Evolutionary conservation across 2,888 invertebrate species (phyloP), one percentile per base, ranked within the genome.

Genomic region (Macropis europaea): DNA sequence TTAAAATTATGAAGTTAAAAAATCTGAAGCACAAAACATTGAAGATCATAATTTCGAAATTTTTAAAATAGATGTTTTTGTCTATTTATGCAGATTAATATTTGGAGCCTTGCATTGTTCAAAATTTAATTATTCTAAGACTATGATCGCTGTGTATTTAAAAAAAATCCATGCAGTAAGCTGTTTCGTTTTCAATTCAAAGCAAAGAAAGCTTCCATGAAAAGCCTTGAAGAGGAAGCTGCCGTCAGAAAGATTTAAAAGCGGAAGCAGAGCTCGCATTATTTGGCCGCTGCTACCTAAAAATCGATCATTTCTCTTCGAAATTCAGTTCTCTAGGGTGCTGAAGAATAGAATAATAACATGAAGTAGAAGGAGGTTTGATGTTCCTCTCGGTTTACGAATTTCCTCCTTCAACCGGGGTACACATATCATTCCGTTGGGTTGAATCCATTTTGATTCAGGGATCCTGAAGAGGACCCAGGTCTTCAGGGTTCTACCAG

Each of bases 241-340:
- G 43, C 24, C 13, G 26, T 28, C 5, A 9, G 22, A 38, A 57
- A 36, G 56, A 43, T 13, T 11, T n/a, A 50, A 38, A 74, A 69
- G 77, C 70, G 1, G 13, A 79, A 81, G 81, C 81, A n/a, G 57
- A 62, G 77, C 73, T 74, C 15, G 47, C 59, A 47, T 69, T 50
- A 52, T 36, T 9, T 77, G 30, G 38, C 60, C 22, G 57, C 48
- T 63, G 56, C 54, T 54, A 42, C 19, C 59, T 19, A 60, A 32
- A 68, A 47, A 60, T 64, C 26, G 7, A n/a, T n/a, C 11, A 6
- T n/a, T 61, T 38, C 0, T 9, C 15, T 26, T 24, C 13, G 15
- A 24, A 22, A 17, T 1, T 32, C 22, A 53, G 59, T 32, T 54
- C 34, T 30, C 4, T 45, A 38, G 42, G 15, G n/a, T n/a, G 26